phyloP scores from a whole-genome alignment of 2,797 vertebrate genomes.

The Hemibagrus guttatus region DNA sequence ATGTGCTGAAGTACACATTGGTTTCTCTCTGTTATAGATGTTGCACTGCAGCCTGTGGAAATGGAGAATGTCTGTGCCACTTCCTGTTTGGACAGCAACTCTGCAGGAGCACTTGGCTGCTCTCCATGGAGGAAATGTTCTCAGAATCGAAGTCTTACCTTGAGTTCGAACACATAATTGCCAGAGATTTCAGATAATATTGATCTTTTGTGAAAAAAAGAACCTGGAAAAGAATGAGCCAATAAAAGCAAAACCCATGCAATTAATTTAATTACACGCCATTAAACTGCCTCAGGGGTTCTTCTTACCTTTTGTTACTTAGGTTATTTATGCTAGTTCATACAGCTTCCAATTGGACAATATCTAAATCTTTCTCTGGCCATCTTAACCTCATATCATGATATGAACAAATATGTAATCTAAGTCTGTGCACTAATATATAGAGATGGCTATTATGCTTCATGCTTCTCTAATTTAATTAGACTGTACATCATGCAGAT shows the following conservation, averaged over 20 bases:
- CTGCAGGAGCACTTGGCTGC: conserved; percentile 47
- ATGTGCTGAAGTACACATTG: conserved; percentile 19
- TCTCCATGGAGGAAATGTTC: conserved; percentile 49
- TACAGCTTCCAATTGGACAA: conserved; percentile 36
- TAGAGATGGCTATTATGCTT: not conserved
- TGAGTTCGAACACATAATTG: conserved; percentile 54
- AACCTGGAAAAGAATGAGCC: conserved; percentile 55
- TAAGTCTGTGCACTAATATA: not conserved
- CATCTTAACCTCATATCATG: not conserved
- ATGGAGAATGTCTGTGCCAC: conserved; percentile 47
- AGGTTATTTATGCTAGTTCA: conserved; percentile 48
- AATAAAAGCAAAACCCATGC: conserved; percentile 52
- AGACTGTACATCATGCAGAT: not conserved
- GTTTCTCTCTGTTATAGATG: conserved; percentile 18
- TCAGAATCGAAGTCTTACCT: conserved; percentile 50
- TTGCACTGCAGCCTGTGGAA: conserved; percentile 41
- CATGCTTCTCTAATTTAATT: not conserved
- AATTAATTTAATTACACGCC: conserved; percentile 62
- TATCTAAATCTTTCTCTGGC: conserved; percentile 37
- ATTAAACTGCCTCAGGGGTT: conserved; percentile 54
- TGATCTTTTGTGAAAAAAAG: conserved; percentile 56
- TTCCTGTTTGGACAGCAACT: conserved; percentile 56
- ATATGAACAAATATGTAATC: conserved; percentile 8
- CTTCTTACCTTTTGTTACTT: conserved; percentile 48
- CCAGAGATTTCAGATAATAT: conserved; percentile 67